Evolutionary conservation across 2,113 vertebrate genomes (phyloP).

Genomic region (Ophthalmolycus amberensis): DNA sequence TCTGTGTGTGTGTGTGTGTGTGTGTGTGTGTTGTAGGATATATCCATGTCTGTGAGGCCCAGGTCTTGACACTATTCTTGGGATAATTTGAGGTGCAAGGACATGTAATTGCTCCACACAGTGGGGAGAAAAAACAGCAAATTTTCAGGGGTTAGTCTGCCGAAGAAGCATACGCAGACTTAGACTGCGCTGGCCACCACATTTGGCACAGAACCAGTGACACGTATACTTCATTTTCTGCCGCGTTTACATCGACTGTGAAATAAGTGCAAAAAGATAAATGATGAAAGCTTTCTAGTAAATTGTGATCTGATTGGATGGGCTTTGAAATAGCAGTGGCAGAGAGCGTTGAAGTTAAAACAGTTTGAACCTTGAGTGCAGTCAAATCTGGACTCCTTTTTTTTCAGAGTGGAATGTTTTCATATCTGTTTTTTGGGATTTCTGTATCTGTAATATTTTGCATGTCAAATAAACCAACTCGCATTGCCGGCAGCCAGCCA

Average conservation of each 20-base stretch:
- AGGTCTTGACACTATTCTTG: background rate
- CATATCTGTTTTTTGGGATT: background rate
- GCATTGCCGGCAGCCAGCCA: slow-evolving; percentile 32
- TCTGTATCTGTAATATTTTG: background rate
- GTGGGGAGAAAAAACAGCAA: rapidly evolving
- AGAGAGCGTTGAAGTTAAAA: background rate
- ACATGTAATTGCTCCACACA: background rate
- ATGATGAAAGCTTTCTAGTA: background rate
- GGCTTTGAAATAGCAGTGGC: background rate
- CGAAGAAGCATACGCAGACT: background rate
- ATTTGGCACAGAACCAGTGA: background rate
- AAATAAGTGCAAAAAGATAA: background rate
- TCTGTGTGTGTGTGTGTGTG: slow-evolving; percentile 12
- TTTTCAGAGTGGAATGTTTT: background rate
- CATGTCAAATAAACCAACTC: slow-evolving; percentile 11
- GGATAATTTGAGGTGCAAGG: background rate
- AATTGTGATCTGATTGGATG: background rate
- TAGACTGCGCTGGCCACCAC: background rate
- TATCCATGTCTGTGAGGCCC: background rate
- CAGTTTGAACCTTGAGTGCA: background rate
- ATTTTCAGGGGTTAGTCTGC: background rate
- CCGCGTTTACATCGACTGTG: background rate
- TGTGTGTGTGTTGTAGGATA: background rate
- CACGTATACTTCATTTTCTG: background rate
- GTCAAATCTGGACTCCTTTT: background rate